phyloP scores from a whole-genome alignment of 2,797 vertebrate genomes.

The Enteromius afrohamiltoni region DNA sequence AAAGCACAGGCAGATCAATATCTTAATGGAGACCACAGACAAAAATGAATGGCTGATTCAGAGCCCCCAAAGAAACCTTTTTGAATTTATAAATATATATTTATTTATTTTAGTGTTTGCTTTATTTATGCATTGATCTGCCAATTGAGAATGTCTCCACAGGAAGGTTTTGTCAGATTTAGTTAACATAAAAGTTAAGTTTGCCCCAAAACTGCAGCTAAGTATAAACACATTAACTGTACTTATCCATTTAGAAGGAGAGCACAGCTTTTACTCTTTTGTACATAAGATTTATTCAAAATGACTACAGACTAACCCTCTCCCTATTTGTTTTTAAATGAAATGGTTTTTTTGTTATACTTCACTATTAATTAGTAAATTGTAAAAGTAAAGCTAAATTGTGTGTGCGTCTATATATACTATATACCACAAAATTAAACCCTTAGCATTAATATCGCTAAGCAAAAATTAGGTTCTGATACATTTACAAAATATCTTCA shows the following conservation, averaged over 20 bases:
- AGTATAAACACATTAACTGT: neutral
- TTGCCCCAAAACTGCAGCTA: neutral
- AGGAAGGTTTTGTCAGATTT: neutral
- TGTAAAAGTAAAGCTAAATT: too few relatives aligned
- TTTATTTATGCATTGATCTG: neutral
- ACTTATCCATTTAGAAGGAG: neutral
- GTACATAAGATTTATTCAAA: neutral
- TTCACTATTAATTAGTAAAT: too few relatives aligned
- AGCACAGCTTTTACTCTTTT: neutral
- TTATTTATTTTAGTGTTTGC: neutral
- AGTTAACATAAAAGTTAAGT: neutral
- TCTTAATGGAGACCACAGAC: neutral
- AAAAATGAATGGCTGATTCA: neutral
- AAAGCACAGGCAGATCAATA: neutral
- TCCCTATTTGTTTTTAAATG: too few relatives aligned
- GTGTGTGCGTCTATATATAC: too few relatives aligned
- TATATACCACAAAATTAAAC: too few relatives aligned
- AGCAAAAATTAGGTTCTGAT: too few relatives aligned
- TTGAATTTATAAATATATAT: neutral
- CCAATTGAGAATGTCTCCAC: neutral
- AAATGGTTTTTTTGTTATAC: too few relatives aligned
- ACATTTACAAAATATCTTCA: too few relatives aligned
- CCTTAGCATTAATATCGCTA: too few relatives aligned
- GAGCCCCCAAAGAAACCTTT: neutral
- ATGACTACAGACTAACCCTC: neutral